A percentile compares a stretch with the other conserved stretches of the same genome.
These are phyloP conservation scores for Synanthedon vespiformis DNA, from an alignment of 2,888 invertebrate genomes.

Conservation along the genomic window DNA sequence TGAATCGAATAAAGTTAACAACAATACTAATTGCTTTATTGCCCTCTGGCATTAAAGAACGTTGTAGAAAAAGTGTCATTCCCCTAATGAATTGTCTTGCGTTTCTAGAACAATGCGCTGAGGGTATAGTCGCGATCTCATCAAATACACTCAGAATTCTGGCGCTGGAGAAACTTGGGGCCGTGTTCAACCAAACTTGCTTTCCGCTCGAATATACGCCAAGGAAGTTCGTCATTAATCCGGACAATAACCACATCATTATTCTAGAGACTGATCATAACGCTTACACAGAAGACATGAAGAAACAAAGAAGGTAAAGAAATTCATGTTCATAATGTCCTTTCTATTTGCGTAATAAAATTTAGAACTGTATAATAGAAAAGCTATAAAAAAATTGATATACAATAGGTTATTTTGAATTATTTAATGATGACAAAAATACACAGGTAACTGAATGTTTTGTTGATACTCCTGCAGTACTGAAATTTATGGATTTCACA, in stretches of 20 bases:
- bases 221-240: conserved; percentile 92
- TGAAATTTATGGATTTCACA: conserved; percentile 19
- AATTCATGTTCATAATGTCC: not conserved
- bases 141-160: conserved; percentile 97
- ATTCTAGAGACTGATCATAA: conserved; percentile 98
- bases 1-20: not conserved
- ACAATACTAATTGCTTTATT: no score
- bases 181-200: conserved; percentile 96
- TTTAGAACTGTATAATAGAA: no score
- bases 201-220: conserved; percentile 96
- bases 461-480: conserved; percentile 64
- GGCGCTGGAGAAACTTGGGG: conserved; percentile 97
- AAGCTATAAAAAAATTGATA: no score
- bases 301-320: conserved; percentile 79
- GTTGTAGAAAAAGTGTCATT: not conserved
- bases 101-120: conserved; percentile 93
- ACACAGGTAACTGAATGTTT: conserved; percentile 41
- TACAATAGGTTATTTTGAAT: not conserved
- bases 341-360: not conserved
- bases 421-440: conserved; percentile 44
- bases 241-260: conserved; percentile 89
- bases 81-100: not conserved
- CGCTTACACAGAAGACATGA: conserved; percentile 97
- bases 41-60: not conserved
- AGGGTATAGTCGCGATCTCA: conserved; percentile 99